Base-by-base conservation (phyloP, 2,113 vertebrate species). In the Rousettus leschenaultii region DNA sequence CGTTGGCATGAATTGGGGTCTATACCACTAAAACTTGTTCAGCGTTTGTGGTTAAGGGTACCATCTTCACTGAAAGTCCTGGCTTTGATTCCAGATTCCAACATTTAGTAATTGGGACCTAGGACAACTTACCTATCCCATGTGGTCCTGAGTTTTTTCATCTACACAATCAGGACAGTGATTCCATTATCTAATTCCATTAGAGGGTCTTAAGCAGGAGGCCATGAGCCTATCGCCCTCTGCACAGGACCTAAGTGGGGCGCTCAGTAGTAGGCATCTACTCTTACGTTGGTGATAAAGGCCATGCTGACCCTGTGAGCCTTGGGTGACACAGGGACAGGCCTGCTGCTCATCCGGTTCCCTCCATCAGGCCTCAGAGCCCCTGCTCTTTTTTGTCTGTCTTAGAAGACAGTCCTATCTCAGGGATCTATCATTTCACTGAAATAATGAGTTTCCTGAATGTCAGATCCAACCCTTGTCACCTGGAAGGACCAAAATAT, bases 361-460 rank as follows among this genome's bases (percentile, higher is more conserved):
- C 30, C 21, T 28, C 28, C 57, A 21, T 22, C 28, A 30, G 79
- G 87, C 79, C 78, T 82, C 92, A 40, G 78, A 48, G 57, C 30
- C 73, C 40, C 33, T 22, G 30, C 38, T 87, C 11, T 70, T 86
- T 51, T 38, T n/a, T 33, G 3, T 73, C 59, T 65, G 87, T 92
- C 79, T 63, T 30, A 24, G 61, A 86, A 78, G 77, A 89, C 33
- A 90, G 0, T 21, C 10, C 35, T 40, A 1, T 55, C 78, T 78
- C 59, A 86, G 86, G 83, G 30, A 38, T 75, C 40, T 21, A 18
- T 77, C 43, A 1, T 88, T 86, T 63, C 73, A 84, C 55, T 51
- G 70, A 93, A 63, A 86, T 79, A 84, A 89, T 77, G 88, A 83
- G 55, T 89, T 91, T 91, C 57, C 40, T 74, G 73, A 91, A 73